Conservation (phyloP, 2,888 invertebrate species). For the Protophormia terraenovae region DNA sequence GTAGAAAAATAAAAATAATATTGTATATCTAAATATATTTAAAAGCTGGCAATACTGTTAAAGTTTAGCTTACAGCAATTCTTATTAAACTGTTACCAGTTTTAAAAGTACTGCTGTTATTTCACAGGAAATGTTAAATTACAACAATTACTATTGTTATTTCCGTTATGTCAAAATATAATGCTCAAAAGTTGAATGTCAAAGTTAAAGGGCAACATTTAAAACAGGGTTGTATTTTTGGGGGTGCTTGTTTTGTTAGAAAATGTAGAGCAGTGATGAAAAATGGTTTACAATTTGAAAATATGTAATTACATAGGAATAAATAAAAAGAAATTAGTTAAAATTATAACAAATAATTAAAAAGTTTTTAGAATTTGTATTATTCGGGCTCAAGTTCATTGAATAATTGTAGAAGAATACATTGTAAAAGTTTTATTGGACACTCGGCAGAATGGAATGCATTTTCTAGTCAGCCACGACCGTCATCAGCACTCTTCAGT, state of each 20-base stretch:
- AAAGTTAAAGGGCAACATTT: neutral
- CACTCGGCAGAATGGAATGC: too few species aligned
- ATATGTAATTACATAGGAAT: too few species aligned
- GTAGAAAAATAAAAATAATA: neutral
- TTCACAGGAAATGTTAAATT: neutral
- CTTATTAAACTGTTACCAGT: neutral
- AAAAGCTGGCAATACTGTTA: constrained; percentile 4
- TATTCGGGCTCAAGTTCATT: too few species aligned
- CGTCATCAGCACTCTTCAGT: too few species aligned
- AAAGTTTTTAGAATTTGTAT: too few species aligned
- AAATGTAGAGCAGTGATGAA: neutral
- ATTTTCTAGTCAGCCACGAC: too few species aligned
- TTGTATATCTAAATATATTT: neutral
- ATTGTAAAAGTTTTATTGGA: too few species aligned
- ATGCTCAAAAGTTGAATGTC: neutral
- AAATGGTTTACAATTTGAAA: too few species aligned
- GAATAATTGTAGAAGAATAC: too few species aligned
- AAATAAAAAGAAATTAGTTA: neutral
- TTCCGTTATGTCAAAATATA: constrained; percentile 28
- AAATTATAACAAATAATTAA: neutral
- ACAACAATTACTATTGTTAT: neutral
- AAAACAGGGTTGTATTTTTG: neutral
- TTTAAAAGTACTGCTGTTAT: neutral
- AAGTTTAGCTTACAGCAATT: neutral
- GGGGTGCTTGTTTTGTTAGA: neutral